phyloP scores from a whole-genome alignment of 1,140 invertebrate genomes.

The Drosophila seguyi region DNA sequence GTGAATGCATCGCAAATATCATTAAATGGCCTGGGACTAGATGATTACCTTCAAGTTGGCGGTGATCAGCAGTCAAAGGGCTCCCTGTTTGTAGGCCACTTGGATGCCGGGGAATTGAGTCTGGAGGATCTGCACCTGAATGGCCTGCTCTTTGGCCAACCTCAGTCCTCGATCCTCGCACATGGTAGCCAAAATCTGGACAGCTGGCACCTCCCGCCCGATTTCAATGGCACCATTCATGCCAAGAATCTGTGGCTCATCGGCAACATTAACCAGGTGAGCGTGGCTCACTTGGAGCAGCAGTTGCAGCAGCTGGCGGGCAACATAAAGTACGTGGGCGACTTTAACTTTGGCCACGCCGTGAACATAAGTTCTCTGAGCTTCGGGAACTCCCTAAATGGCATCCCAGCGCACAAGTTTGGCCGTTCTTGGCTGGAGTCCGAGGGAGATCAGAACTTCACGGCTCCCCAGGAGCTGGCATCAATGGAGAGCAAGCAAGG shows the following conservation, averaged over 20 bases:
- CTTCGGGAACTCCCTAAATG: slow-evolving; percentile 68
- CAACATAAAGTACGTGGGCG: slow-evolving; percentile 79
- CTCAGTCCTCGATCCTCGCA: slow-evolving; percentile 40
- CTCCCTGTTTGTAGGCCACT: slow-evolving; percentile 42
- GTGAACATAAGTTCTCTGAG: slow-evolving; percentile 65
- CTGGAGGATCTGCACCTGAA: slow-evolving; percentile 55
- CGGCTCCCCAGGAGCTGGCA: slow-evolving; percentile 60
- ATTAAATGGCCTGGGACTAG: slow-evolving; percentile 31
- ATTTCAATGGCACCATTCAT: slow-evolving; percentile 77
- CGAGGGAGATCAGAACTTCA: slow-evolving; percentile 64
- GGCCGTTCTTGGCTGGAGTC: slow-evolving; percentile 69
- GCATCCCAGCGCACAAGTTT: slow-evolving; percentile 56
- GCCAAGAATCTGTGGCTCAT: slow-evolving; percentile 81
- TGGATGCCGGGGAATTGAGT: slow-evolving; percentile 23
- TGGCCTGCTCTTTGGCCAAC: slow-evolving; percentile 58
- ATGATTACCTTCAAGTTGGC: slow-evolving; percentile 40
- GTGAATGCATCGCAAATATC: slow-evolving; percentile 35
- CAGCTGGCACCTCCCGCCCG: slow-evolving; percentile 48
- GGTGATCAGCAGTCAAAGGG: slow-evolving; percentile 41
- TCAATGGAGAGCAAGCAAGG: slow-evolving; percentile 63
- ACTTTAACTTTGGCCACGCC: slow-evolving; percentile 76
- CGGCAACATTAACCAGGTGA: slow-evolving; percentile 56
- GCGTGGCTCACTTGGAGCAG: slow-evolving; percentile 59
- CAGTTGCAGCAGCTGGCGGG: slow-evolving; percentile 72
- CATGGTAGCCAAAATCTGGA: slow-evolving; percentile 53